Percentiles rank a stretch among this genome's conserved stretches.
These are phyloP conservation scores for Colossoma macropomum DNA, from an alignment of 2,113 vertebrate genomes.

Conservation along the genomic window DNA sequence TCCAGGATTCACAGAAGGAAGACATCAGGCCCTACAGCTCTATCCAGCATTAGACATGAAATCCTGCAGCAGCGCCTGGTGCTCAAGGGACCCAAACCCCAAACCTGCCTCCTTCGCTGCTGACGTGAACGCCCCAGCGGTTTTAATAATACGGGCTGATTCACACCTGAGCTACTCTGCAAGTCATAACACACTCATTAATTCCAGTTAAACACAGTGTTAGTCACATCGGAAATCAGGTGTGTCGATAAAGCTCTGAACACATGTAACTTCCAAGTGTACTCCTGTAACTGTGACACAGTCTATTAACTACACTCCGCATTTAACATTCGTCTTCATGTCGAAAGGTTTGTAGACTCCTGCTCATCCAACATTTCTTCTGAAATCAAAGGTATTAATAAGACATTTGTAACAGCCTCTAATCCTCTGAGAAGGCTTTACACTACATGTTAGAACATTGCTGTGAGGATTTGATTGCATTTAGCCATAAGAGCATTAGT, in stretches of 20 bases:
- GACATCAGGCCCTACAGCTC: too few relatives aligned
- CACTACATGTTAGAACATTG: too few relatives aligned
- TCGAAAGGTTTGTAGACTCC: too few relatives aligned
- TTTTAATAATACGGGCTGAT: background rate
- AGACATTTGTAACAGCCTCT: too few relatives aligned
- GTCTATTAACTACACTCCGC: too few relatives aligned
- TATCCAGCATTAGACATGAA: background rate
- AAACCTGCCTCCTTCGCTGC: background rate
- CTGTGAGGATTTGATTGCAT: too few relatives aligned
- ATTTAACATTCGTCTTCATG: background rate
- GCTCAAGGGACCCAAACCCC: background rate
- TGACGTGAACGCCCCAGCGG: background rate
- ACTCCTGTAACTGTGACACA: background rate
- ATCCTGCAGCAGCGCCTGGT: background rate
- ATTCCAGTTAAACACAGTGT: background rate
- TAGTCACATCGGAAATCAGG: background rate
- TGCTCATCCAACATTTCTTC: background rate
- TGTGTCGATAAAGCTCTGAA: background rate
- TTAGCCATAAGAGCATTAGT: too few relatives aligned
- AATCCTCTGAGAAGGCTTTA: too few relatives aligned
- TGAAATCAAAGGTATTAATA: too few relatives aligned
- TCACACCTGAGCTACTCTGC: background rate
- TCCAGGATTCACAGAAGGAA: too few relatives aligned
- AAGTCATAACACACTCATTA: background rate
- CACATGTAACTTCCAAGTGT: background rate